These are phyloP conservation scores for Echinometra lucunter DNA, from an alignment of 53 echinoderm and acorn worm genomes.

Conservation along the genomic window DNA sequence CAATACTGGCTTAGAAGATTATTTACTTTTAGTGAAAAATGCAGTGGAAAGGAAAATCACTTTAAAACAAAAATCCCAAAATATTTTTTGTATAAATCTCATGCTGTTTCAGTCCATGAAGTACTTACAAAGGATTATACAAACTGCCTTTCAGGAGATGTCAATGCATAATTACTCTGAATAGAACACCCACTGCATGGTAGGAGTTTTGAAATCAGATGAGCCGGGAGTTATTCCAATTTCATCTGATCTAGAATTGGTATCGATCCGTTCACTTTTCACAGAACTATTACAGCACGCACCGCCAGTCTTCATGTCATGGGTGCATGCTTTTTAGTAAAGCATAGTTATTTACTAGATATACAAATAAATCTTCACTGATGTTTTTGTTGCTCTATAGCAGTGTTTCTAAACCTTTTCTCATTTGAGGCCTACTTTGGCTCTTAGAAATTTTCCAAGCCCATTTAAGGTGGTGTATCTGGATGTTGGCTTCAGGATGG, in stretches of 20 bases:
- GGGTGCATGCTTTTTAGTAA: neutral
- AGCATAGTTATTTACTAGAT: neutral
- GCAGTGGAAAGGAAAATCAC: too few relatives aligned
- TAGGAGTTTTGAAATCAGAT: neutral
- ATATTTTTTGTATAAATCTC: too few relatives aligned
- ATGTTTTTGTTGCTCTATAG: neutral
- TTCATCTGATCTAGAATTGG: neutral
- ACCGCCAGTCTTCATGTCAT: neutral
- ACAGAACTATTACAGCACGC: neutral
- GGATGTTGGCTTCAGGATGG: too few relatives aligned
- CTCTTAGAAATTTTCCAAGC: too few relatives aligned
- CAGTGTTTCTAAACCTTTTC: too few relatives aligned
- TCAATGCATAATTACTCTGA: slow-evolving; percentile 2
- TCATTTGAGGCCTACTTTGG: too few relatives aligned
- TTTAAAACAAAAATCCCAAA: too few relatives aligned
- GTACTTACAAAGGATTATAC: neutral
- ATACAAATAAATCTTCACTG: neutral
- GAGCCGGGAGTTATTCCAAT: neutral
- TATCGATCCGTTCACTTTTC: neutral
- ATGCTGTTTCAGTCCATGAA: neutral
- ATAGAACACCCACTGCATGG: neutral
- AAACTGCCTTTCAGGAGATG: neutral
- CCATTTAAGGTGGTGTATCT: too few relatives aligned
- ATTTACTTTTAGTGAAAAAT: too few relatives aligned
- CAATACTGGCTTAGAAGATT: neutral